Base-by-base conservation (phyloP, 1,140 invertebrate genomes). In the Pogonus chalceus region DNA sequence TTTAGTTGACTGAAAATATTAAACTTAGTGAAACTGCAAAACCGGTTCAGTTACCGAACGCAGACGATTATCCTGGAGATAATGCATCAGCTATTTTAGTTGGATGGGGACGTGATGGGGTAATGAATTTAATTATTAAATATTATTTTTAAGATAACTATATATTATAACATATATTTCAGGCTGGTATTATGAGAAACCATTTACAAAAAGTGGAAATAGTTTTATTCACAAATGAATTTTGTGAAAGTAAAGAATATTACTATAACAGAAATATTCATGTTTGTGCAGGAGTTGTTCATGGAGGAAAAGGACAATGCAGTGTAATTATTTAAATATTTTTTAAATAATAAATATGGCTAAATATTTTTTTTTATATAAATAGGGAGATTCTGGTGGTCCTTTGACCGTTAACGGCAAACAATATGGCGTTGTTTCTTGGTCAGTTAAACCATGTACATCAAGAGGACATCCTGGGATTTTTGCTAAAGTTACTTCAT, bases 401-500 rank as follows among this genome's bases (percentile, higher is more conserved):
- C 72, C 72, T 9, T 54, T 75, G 12, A 46, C 70, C 1, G 52
- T 70, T 0, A 52, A 60, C 12, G 62, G 59, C 4, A 63, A 60
- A n/a, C 69, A 73, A 52, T 60, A 68, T 14, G 72, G 72, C 0
- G 69, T 74, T n/a, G 70, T 74, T 22, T 72, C 71, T 1, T 74
- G 72, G 72, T 71, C 70, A 46, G 56, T 62, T 0, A 72, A 71
- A 54, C 71, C 70, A 1, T 77, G 75, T 48, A 67, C 72, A 2
- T 56, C 60, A 1, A 60, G 66, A 3, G 69, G 64, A 10, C 69
- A 67, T 55, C 73, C 74, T 3, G 72, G 72, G 4, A 72, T 77
- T 1, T 76, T 71, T 18, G 72, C 79, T 0, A 70, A 69, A 58
- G 71, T 79, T 0, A 65, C 72, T 0, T 65, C 63, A 24, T 77